These are phyloP conservation scores for Odontamblyopus lacepedii DNA, from an alignment of 2,797 vertebrate genomes.

Conservation along the genomic window DNA sequence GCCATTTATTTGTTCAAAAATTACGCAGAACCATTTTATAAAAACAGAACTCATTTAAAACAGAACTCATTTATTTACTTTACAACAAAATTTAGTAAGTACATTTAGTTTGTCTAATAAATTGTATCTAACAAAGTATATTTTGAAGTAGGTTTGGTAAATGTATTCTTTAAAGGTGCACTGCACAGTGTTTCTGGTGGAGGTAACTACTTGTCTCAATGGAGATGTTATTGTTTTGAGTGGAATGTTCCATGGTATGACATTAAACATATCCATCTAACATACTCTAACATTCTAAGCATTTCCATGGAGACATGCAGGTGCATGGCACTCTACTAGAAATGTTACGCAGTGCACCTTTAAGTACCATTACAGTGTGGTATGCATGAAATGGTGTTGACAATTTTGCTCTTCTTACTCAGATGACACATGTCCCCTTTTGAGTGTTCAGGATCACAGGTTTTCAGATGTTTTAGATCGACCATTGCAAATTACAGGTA, in stretches of 20 bases:
- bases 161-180: neutral
- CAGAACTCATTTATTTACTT: neutral
- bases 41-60: neutral
- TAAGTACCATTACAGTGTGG: no score
- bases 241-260: no score
- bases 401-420: neutral
- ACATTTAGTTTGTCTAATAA: neutral
- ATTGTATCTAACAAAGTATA: neutral
- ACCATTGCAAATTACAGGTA: constrained; percentile 83
- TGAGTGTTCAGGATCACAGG: constrained; percentile 76
- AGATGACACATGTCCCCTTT: constrained; percentile 83
- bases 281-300: no score
- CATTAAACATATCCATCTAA: no score
- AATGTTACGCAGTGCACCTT: no score
- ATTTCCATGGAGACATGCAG: no score
- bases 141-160: neutral
- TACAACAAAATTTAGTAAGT: neutral
- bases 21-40: neutral
- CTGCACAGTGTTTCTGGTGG: no score
- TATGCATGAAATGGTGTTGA: neutral
- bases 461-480: constrained; percentile 75
- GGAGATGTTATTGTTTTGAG: no score
- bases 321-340: no score
- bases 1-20: constrained; percentile 2
- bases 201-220: no score